Evolutionary conservation across 2,888 invertebrate species (phyloP), one percentile per base, ranked within the genome.

Genomic region (Sepioteuthis lessoniana): DNA sequence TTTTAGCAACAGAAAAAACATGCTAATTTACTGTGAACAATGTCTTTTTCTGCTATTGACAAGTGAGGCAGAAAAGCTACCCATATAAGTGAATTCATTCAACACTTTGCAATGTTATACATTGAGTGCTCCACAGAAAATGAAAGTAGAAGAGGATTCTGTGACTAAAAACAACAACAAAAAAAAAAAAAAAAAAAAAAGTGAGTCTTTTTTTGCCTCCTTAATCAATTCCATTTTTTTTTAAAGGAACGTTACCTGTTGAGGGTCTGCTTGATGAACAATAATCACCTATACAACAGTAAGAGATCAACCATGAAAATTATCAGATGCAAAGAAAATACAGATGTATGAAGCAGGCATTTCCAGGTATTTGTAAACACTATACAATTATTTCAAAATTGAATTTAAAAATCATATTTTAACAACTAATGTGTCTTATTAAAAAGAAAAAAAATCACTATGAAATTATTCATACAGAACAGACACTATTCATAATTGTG

Each of bases 231-330:
- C 10, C 42, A 91, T 46, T 92, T 5, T 92, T 91, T 38, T 19
- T 42, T 92, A n/a, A n/a, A n/a, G 10, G n/a, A n/a, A n/a, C 92
- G 16, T 92, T 92, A 92, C 92, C 92, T 92, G 92, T 92, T 5
- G 46, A 92, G n/a, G 92, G 92, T 92, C 47, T 46, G 92, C 19
- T 47, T 42, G 42, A 42, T 47, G 92, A 92, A 46, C 42, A 92
- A 47, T 46, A 47, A 47, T 92, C 92, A 92, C 92, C 92, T 92
- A n/a, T 31, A 92, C 47, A 92, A 92, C 47, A 92, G 76, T 76
- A 76, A 76, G 76, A 76, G 76, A 76, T 76, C 35, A 76, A 76
- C 76, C 76, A 76, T 76, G 76, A 76, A 76, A 76, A 76, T 76
- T 5, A 35, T 76, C 35, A 76, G 16, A 76, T 35, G 76, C n/a